A percentile compares a stretch with the other conserved stretches of the same genome.
Evolutionary conservation across 2,113 vertebrate species (phyloP).

Genomic region (Jaculus jaculus): DNA sequence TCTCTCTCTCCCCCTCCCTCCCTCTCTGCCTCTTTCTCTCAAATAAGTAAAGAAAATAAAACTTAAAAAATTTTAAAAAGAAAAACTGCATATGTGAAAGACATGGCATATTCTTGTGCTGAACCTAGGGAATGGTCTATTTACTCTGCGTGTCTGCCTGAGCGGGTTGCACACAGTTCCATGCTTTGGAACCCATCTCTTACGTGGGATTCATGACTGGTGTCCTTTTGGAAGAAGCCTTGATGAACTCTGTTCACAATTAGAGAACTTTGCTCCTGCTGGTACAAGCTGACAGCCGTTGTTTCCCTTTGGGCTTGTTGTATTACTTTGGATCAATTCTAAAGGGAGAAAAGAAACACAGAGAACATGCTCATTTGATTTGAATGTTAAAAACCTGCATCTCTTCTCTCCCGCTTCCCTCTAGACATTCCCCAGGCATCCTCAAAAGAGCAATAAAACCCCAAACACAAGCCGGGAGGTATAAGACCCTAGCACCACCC

Average conservation of each 20-base stretch:
- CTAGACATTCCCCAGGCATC: not conserved
- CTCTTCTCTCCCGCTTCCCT: not conserved
- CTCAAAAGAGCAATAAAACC: not conserved
- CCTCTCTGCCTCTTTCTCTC: too few relatives aligned
- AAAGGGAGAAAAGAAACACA: constrained; percentile 26
- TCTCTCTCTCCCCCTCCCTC: too few relatives aligned
- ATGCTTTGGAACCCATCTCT: not conserved
- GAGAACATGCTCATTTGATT: constrained; percentile 37
- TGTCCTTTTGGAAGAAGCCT: constrained; percentile 31
- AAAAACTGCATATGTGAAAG: not conserved
- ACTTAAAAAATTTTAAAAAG: too few relatives aligned
- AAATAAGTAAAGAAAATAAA: too few relatives aligned
- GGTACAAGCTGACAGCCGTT: not conserved
- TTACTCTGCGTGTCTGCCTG: not conserved
- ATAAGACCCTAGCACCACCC: not conserved
- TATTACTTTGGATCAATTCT: constrained; percentile 24
- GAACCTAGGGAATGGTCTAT: not conserved
- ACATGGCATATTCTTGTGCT: not conserved
- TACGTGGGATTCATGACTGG: not conserved
- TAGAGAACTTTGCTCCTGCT: constrained; percentile 42
- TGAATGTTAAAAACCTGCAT: not conserved
- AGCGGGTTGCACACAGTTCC: not conserved
- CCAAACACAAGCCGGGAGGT: not conserved
- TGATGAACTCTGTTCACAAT: constrained; percentile 7
- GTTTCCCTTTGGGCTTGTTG: not conserved